Conservation (phyloP, 2,113 vertebrate genomes). For the Procavia capensis region DNA sequence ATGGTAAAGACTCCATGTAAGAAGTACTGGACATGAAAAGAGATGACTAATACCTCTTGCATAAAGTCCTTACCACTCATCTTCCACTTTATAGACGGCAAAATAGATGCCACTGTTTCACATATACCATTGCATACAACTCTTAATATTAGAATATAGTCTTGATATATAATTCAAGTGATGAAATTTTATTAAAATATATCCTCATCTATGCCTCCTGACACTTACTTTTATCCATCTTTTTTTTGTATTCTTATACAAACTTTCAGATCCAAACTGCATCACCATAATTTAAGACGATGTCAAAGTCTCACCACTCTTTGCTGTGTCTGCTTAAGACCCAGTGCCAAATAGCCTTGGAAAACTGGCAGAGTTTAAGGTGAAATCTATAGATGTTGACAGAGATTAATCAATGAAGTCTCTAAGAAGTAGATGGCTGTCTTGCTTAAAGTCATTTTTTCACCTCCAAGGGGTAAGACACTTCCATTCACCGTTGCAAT, state of each 20-base stretch:
- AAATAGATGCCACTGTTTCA: background rate
- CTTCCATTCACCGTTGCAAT: constrained; percentile 44
- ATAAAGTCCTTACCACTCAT: background rate
- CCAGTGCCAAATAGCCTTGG: constrained; percentile 44
- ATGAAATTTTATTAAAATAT: constrained; percentile 45
- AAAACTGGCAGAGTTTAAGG: constrained; percentile 55
- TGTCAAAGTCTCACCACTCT: constrained; percentile 42
- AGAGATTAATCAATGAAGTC: constrained; percentile 59
- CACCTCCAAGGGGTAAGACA: constrained; percentile 53
- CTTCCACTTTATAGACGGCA: constrained; percentile 13
- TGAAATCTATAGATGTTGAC: constrained; percentile 70
- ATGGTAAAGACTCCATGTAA: background rate
- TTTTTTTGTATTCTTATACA: background rate
- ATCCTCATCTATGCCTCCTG: background rate
- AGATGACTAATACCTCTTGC: background rate
- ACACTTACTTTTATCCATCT: background rate
- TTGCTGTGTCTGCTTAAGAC: constrained; percentile 55
- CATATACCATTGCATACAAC: background rate
- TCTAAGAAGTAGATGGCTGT: constrained; percentile 55
- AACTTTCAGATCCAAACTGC: constrained; percentile 29
- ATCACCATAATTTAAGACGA: constrained; percentile 55
- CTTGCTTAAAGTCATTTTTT: constrained; percentile 54
- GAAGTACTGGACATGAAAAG: background rate
- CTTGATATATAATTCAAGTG: background rate
- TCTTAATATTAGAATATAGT: background rate